Base-by-base conservation (phyloP, 2,888 invertebrate genomes). In the Hydrotaea cyrtoneurina region DNA sequence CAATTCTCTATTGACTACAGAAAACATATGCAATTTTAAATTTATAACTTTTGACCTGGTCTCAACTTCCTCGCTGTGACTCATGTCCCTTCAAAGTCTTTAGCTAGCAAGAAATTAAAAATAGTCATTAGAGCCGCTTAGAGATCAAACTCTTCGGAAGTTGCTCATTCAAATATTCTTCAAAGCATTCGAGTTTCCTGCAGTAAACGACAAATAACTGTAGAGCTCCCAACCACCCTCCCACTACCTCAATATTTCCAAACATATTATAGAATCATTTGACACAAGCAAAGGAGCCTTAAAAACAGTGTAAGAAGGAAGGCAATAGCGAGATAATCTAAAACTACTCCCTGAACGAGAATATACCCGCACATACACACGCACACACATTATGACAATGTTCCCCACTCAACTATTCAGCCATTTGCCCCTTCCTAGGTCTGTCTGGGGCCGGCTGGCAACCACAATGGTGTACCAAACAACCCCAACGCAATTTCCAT, bases 361-460 rank as follows among this genome's bases (percentile, higher is more conserved):
- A 39, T 21, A 66, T 66, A 8, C 11, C 36, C 31, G 3, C 39
- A 1, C 39, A 39, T 13, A 39, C 39, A 66, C 19, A 11, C 10
- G 21, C n/a, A 43, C 19, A 66, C 19, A 43, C 66, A 66, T 66
- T 46, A 46, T 43, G 43, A 46, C 69, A 69, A 69, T 69, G 69
- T 69, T 69, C 69, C 69, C 69, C 11, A 46, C 46, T 23, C 69
- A 69, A 69, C 69, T 69, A 69, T 69, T 69, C 46, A 69, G 69
- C 46, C 39, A 66, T 66, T 39, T 66, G 66, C 36, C 64, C 64
- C 66, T 19, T 23, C 7, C 69, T 13, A 15, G 69, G 7, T 7
- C 31, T 31, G 2, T 4, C 39, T 39, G 7, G 7, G 21, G 23
- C 10, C 46, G 39, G 15, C 15, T 66, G 39, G 66, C 59, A 46